Base-by-base conservation (phyloP, 2,888 invertebrate species). In the Scrobipalpa atriplicella region DNA sequence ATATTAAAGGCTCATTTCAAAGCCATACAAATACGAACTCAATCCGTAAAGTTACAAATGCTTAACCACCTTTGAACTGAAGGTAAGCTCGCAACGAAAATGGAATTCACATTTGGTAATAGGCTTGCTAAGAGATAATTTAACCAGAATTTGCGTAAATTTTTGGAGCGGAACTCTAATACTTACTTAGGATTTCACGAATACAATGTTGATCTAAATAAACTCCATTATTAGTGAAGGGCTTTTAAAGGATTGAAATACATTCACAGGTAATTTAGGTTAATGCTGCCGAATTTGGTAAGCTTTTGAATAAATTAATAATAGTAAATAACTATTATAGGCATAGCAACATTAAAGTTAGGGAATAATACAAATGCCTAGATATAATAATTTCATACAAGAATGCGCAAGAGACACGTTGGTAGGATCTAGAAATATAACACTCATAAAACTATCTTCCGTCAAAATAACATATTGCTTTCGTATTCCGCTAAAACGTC, bases 21-120 rank as follows among this genome's bases (percentile, higher is more conserved):
- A 77, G 75, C 77, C 80, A 69, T 81, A 78, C 71, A 76, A 79
- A 73, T 18, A 43, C 62, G 16, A 3, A 16, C 13, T 13, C 72
- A 67, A 65, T 67, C 76, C 65, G 67, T 78, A 76, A 75, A 66
- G 77, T 81, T 77, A 82, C 81, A 76, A 83, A 84, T 82, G 83
- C 81, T 78, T 81, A 80, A 82, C 80, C 84, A 82, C 80, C 80
- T 76, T 76, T 73, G 73, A 69, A 70, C 77, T 67, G 71, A 78
- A 79, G 63, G 81, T 77, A 82, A 73, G 70, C 65, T 70, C 68
- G 41, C 47, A 29, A 68, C 69, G 74, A 56, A 75, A 69, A 65
- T 62, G 58, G 11, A 58, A 65, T 56, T 58, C 39, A 9, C 54
- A 54, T 54, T 54, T 52, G 19, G 52, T 52, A 52, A 52, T 52